These are phyloP conservation scores for Medauroidea extradentata DNA, from an alignment of 1,140 invertebrate genomes.

Conservation along the genomic window DNA sequence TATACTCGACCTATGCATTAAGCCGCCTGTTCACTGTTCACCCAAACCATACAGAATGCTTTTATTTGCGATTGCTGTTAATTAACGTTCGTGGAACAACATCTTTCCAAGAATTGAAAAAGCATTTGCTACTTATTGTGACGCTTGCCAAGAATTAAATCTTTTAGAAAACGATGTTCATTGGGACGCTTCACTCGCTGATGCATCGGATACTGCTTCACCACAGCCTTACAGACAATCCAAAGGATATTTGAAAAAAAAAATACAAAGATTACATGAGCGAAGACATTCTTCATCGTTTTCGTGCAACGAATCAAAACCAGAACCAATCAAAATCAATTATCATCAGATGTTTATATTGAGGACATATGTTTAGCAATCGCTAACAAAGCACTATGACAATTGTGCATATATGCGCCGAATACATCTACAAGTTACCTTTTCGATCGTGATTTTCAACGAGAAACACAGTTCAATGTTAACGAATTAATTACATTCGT, in stretches of 20 bases:
- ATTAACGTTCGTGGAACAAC: conserved; percentile 39
- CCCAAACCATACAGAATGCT: conserved; percentile 38
- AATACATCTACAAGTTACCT: conserved; percentile 18
- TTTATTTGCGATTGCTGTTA: conserved; percentile 40
- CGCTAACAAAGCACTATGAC: conserved; percentile 15
- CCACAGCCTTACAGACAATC: conserved; percentile 31
- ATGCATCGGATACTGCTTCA: conserved; percentile 27
- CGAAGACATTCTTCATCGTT: conserved; percentile 32
- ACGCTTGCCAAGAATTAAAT: conserved; percentile 34
- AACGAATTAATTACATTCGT: too few species aligned
- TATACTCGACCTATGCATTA: conserved; percentile 32
- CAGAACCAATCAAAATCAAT: conserved; percentile 25
- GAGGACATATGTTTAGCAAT: conserved; percentile 21
- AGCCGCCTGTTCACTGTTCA: conserved; percentile 40
- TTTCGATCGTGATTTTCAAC: too few species aligned
- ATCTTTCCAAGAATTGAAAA: conserved; percentile 39
- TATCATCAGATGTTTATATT: conserved; percentile 22
- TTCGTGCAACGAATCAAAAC: conserved; percentile 10
- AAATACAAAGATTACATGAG: conserved; percentile 29
- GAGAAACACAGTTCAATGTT: too few species aligned
- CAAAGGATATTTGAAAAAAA: conserved; percentile 34
- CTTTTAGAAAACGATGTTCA: conserved; percentile 41
- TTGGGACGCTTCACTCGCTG: conserved; percentile 35
- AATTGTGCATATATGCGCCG: conserved; percentile 22
- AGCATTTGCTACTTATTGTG: conserved; percentile 40